Evolutionary conservation across 1,140 invertebrate genomes (phyloP), one percentile per base, ranked within the genome.

Genomic region (Macrotrachela quadricornifera): DNA sequence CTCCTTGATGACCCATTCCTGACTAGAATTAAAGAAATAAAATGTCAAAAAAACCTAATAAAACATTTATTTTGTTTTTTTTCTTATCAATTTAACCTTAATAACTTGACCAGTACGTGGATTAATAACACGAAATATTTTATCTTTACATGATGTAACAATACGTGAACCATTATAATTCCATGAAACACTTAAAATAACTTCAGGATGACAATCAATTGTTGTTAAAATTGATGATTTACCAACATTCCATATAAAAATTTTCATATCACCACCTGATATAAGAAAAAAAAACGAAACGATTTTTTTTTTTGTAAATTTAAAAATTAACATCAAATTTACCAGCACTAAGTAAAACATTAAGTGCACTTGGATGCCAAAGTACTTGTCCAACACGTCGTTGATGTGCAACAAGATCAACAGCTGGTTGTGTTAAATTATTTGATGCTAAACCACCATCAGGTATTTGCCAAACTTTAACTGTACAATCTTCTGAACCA

Each of bases 401-500:
- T 71, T 96, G 87, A 74, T 99, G 92, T 59, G 81, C 58, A 9
- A 51, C 79, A 47, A 99, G 72, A 69, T 96, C 90, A 6, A 92
- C 88, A 11, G 96, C 80, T 1, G 90, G 83, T 59, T 96, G 88
- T 1, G 83, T 85, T 17, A 95, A 74, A 11, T 85, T 88, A 39
- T 48, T 82, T 60, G 77, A 76, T 1, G 77, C 76, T 10, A 78
- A 61, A 8, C 91, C 90, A 30, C 80, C 78, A 63, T 97, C 90
- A 2, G 91, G 91, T 64, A 97, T 94, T 71, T 94, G 84, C 90
- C 90, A 95, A 44, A 95, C 80, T 75, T 92, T 91, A 38, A 95
- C 84, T 10, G 91, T 83, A 66, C 86, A 92, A 71, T 99, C 94
- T 70, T 99, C 94, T 0, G 88, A 95, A 36, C 85, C 88, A 56